Base-by-base conservation (phyloP, 2,888 invertebrate species). In the Tanaodytes sp. region DNA sequence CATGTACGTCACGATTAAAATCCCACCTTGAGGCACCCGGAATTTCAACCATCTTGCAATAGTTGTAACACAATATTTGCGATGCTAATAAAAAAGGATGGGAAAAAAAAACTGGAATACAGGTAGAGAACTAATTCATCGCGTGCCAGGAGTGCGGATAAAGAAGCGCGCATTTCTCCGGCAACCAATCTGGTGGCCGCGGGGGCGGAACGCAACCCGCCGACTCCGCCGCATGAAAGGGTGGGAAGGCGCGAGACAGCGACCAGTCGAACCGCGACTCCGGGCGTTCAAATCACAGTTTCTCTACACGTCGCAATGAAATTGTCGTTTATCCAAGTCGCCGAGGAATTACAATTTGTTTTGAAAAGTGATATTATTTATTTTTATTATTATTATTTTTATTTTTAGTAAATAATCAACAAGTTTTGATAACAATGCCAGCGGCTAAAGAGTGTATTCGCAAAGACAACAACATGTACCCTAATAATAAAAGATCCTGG, bases 211-310 rank as follows among this genome's bases (percentile, higher is more conserved):
- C 83, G 78, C 73, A 72, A 54, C 71, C 71, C 31, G 31, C 42
- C 33, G 43, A 12, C 46, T 33, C n/a, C 64, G 19, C 11, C 45
- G 40, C 3, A 39, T 39, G 14, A 36, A 58, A 59, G 52, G 67
- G 75, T 70, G 71, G 73, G 67, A 65, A 48, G 55, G 63, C 65
- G 67, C n/a, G n/a, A n/a, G n/a, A 30, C 46, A 66, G 64, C 57
- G 59, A 55, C 52, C 62, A 64, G 48, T 58, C 36, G 36, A 6
- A 12, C 52, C 71, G 72, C 73, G 73, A 68, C 76, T 79, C 76
- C 78, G 64, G 79, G 84, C 84, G 84, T 84, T 84, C 83, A 84
- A 84, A 83, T 84, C 84, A 84, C 83, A 77, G 75, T 74, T 74
- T 75, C 72, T 69, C 70, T 58, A 58, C 62, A 69, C 75, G 74